Conservation (phyloP, 2,888 invertebrate genomes). For the Sarcophaga caerulescens region DNA sequence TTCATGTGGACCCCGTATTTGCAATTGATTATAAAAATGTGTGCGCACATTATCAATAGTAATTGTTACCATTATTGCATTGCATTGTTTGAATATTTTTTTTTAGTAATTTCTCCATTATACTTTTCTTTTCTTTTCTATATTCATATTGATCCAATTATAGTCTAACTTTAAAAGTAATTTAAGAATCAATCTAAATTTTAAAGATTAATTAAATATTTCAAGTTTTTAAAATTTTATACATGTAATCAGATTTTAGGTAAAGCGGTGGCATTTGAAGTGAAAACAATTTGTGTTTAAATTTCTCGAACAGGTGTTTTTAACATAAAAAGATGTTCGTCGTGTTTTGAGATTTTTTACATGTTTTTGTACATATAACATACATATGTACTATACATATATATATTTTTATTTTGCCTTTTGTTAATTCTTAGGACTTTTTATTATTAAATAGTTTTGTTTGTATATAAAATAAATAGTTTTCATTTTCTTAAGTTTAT, state of each 20-base stretch:
- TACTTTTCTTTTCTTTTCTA: no score
- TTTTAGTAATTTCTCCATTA: no score
- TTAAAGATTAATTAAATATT: conserved; percentile 32
- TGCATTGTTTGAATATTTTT: no score
- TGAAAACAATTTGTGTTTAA: conserved; percentile 27
- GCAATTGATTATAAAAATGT: no score
- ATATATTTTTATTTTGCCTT: background rate
- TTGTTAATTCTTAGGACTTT: conserved; percentile 18
- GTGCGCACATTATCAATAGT: no score
- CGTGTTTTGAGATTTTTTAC: background rate
- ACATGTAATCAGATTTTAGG: conserved; percentile 33
- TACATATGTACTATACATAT: no score
- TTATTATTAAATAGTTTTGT: conserved; percentile 40
- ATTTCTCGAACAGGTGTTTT: conserved; percentile 39
- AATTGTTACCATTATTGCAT: no score
- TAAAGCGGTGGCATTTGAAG: conserved; percentile 17
- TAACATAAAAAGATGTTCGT: conserved; percentile 42
- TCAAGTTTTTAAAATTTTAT: conserved; percentile 54
- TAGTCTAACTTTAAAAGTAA: background rate
- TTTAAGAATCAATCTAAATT: background rate
- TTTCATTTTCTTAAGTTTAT: conserved; percentile 39
- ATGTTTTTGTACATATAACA: conserved; percentile 9
- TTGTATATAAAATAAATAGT: conserved; percentile 62
- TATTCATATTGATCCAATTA: background rate
- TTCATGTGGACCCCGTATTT: no score